phyloP scores from a whole-genome alignment of 1,140 invertebrate species.

The Drosophila persimilis region DNA sequence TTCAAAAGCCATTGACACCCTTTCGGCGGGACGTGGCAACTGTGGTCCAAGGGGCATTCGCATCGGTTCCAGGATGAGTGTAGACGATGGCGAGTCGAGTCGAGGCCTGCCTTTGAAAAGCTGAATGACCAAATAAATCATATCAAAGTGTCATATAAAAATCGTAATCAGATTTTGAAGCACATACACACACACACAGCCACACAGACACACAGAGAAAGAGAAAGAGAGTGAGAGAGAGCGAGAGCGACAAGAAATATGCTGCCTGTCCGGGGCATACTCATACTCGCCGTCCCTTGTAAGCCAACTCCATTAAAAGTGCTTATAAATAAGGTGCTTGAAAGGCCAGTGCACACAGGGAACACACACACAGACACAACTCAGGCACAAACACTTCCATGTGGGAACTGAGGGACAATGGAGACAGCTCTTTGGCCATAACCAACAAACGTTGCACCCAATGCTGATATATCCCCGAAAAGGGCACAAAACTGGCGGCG shows the following conservation, averaged over 20 bases:
- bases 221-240: slow-evolving; percentile 9
- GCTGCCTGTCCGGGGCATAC: slow-evolving; percentile 33
- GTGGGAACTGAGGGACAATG: slow-evolving; percentile 39
- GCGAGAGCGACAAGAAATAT: slow-evolving; percentile 49
- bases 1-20: slow-evolving; percentile 82
- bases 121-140: slow-evolving; percentile 82
- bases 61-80: slow-evolving; percentile 16
- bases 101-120: slow-evolving; percentile 78
- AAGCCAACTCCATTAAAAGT: slow-evolving; percentile 81
- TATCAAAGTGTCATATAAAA: slow-evolving; percentile 82
- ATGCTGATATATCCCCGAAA: slow-evolving; percentile 48
- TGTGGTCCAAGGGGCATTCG: slow-evolving; percentile 30
- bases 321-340: slow-evolving; percentile 81
- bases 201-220: slow-evolving; percentile 24
- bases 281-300: slow-evolving; percentile 50
- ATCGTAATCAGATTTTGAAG: slow-evolving; percentile 82
- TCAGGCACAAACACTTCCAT: slow-evolving; percentile 11
- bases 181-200: slow-evolving; percentile 50
- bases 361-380: slow-evolving; percentile 10
- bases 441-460: slow-evolving; percentile 75
- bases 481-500: slow-evolving; percentile 13
- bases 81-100: too few species aligned
- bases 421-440: slow-evolving; percentile 59
- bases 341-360: slow-evolving; percentile 71
- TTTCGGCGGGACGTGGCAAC: slow-evolving; percentile 56